Evolutionary conservation across 1,140 invertebrate genomes (phyloP).

Genomic region (Cryptotermes secundus): DNA sequence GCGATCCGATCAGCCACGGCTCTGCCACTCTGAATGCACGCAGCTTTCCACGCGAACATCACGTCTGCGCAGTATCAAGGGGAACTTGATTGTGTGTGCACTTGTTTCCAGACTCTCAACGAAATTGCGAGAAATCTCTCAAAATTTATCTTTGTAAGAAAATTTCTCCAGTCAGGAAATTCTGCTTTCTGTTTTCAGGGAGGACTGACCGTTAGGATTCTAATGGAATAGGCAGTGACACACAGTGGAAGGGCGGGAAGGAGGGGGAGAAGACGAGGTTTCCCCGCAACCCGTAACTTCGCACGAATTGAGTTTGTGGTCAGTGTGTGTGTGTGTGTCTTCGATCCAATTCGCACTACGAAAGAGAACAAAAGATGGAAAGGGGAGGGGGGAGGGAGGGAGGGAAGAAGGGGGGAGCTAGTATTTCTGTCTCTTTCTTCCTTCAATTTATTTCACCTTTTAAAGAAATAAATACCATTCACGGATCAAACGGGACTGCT

Average conservation of each 20-base stretch:
- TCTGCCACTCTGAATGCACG: neutral
- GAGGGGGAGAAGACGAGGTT: neutral
- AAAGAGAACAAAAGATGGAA: neutral
- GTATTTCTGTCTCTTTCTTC: too few relatives aligned
- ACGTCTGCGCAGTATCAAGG: neutral
- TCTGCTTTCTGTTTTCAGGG: neutral
- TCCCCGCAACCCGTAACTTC: neutral
- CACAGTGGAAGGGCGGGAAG: neutral
- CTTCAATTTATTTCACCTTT: too few relatives aligned
- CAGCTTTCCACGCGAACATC: neutral
- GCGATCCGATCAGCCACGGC: neutral
- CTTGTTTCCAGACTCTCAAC: neutral
- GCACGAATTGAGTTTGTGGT: neutral
- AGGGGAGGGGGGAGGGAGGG: too few relatives aligned
- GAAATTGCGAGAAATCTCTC: neutral
- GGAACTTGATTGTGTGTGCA: neutral
- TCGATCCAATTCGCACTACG: neutral
- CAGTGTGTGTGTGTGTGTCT: neutral
- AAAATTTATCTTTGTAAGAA: constrained; percentile 20
- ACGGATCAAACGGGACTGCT: too few relatives aligned
- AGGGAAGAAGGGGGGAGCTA: too few relatives aligned
- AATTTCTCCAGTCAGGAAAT: constrained; percentile 9
- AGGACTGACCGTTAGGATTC: neutral
- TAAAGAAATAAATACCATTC: too few relatives aligned
- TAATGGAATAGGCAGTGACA: neutral